Percentiles rank a stretch among this genome's conserved stretches.
Evolutionary conservation across 2,797 vertebrate genomes (phyloP).

Genomic region (Fratercula arctica): DNA sequence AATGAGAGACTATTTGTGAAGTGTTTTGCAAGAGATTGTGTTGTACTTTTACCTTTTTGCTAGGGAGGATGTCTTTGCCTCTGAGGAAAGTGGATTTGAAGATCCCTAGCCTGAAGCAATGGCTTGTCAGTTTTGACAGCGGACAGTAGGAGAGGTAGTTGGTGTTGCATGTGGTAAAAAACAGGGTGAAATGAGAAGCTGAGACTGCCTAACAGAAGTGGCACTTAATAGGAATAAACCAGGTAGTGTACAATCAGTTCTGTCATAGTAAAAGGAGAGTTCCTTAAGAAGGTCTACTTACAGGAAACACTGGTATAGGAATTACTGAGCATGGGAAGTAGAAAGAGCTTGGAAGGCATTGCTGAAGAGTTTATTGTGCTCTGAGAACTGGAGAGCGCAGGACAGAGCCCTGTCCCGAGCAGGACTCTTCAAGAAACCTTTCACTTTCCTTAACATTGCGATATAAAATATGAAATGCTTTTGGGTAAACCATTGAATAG

Average conservation of each 20-base stretch:
- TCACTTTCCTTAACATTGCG: not conserved
- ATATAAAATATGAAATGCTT: not conserved
- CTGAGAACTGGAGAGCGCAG: not conserved
- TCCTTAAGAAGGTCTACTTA: not conserved
- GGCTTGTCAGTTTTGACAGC: not conserved
- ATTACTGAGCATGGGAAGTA: not conserved
- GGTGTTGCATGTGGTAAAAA: not conserved
- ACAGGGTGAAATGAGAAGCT: not conserved
- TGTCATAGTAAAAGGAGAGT: not conserved
- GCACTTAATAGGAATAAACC: not conserved
- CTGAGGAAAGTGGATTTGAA: not conserved
- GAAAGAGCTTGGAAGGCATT: not conserved
- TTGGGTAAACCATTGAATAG: not conserved
- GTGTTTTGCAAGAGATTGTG: not conserved
- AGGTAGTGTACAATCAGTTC: not conserved
- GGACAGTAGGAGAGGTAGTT: not conserved
- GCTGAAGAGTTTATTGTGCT: not conserved
- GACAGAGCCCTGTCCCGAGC: not conserved
- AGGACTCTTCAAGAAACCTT: not conserved
- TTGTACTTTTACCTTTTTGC: not conserved
- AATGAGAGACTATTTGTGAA: not conserved
- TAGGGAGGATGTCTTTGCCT: not conserved
- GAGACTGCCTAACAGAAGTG: not conserved
- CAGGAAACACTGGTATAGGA: not conserved
- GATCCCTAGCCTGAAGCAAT: not conserved